phyloP scores from a whole-genome alignment of 2,888 invertebrate genomes.

The Platycnemis pennipes region DNA sequence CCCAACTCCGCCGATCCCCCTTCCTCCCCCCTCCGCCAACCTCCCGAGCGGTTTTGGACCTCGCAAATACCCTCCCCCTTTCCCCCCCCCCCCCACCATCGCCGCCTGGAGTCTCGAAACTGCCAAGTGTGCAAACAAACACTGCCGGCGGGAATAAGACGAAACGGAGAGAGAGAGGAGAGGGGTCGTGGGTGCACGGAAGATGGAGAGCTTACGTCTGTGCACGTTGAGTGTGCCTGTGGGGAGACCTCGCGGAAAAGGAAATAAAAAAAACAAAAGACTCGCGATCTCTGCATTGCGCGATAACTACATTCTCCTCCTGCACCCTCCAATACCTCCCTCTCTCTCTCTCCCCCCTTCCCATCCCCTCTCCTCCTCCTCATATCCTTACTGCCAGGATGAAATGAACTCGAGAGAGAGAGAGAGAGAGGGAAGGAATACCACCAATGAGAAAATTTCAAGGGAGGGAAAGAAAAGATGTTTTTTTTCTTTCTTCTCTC shows the following conservation, averaged over 20 bases:
- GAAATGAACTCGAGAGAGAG: background rate
- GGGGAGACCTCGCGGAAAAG: background rate
- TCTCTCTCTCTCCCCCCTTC: background rate
- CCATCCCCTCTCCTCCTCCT: background rate
- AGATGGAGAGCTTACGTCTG: background rate
- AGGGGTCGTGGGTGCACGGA: background rate
- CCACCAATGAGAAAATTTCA: background rate
- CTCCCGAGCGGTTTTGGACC: background rate
- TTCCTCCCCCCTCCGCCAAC: background rate
- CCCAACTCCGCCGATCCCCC: background rate
- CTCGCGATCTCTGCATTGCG: constrained; percentile 22
- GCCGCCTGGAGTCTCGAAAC: background rate
- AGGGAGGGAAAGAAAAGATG: background rate
- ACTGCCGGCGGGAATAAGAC: background rate
- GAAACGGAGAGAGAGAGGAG: background rate
- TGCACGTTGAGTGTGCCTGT: background rate
- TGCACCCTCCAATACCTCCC: no score
- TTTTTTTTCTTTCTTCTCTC: background rate
- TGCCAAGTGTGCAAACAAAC: constrained; percentile 32
- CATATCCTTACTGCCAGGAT: background rate
- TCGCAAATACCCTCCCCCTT: background rate
- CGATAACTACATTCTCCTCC: constrained; percentile 16
- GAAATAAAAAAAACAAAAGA: constrained; percentile 7
- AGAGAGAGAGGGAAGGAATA: background rate
- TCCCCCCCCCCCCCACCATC: background rate